phyloP scores from a whole-genome alignment of 64 coral and sea anemone species.

The Acropora yongei region DNA sequence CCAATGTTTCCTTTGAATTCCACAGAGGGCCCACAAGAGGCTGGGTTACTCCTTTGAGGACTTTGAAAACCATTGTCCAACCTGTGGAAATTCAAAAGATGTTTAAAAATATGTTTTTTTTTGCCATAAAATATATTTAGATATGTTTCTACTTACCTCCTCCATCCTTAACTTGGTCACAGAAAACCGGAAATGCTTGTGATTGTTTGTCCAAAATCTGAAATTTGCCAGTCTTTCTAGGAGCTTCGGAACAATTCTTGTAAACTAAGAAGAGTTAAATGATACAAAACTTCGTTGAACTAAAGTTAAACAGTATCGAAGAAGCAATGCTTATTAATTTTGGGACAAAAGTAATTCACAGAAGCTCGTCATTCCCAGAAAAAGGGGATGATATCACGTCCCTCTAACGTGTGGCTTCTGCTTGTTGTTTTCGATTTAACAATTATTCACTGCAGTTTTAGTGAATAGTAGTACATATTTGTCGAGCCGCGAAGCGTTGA shows the following conservation, averaged over 20 bases:
- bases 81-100: background rate
- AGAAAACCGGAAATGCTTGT: slow-evolving; percentile 1
- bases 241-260: slow-evolving; percentile 1
- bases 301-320: too few relatives aligned
- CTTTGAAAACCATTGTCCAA: slow-evolving; percentile 51
- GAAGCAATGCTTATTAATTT: too few relatives aligned
- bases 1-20: background rate
- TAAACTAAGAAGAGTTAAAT: background rate
- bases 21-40: background rate
- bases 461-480: too few relatives aligned
- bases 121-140: background rate
- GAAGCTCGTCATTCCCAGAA: too few relatives aligned
- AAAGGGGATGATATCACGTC: too few relatives aligned
- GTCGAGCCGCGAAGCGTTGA: too few relatives aligned
- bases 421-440: too few relatives aligned
- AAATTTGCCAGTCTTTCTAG: background rate
- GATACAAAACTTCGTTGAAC: too few relatives aligned
- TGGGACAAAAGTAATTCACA: too few relatives aligned
- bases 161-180: slow-evolving; percentile 12
- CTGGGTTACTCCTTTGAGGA: background rate
- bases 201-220: background rate
- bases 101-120: too few relatives aligned
- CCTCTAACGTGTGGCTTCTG: too few relatives aligned
- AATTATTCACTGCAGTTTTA: too few relatives aligned
- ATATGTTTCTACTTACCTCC: background rate